A percentile compares a stretch with the other conserved stretches of the same genome.
Evolutionary conservation across 2,113 vertebrate species (phyloP).

Genomic region (Ammodytes marinus): DNA sequence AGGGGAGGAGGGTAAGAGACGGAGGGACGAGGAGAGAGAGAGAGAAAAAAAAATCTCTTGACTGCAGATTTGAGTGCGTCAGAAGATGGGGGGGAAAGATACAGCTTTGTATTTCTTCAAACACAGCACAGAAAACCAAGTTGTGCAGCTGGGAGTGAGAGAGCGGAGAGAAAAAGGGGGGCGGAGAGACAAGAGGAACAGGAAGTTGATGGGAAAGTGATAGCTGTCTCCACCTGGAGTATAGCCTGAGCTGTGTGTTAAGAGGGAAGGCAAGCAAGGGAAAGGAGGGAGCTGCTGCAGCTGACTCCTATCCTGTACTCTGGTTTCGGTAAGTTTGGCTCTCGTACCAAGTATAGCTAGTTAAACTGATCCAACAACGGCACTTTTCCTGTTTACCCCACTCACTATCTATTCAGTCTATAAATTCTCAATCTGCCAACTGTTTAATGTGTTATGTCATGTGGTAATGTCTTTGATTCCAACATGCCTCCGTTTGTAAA

Average conservation of each 20-base stretch:
- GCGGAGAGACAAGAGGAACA: constrained; percentile 76
- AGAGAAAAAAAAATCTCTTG: constrained; percentile 42
- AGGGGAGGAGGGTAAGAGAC: constrained; percentile 49
- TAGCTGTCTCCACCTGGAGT: constrained; percentile 83
- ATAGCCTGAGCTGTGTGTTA: constrained; percentile 71
- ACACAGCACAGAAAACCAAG: constrained; percentile 69
- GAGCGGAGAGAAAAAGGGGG: constrained; percentile 66
- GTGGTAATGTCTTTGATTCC: constrained; percentile 99
- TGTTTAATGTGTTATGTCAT: constrained; percentile 99
- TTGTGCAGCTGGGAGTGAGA: constrained; percentile 71
- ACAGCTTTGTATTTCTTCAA: constrained; percentile 74
- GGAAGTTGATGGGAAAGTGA: constrained; percentile 84
- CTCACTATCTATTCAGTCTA: constrained; percentile 88
- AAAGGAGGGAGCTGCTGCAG: constrained; percentile 75
- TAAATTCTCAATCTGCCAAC: constrained; percentile 96
- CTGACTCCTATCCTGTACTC: constrained; percentile 68
- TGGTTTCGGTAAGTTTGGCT: constrained; percentile 80
- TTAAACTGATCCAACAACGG: constrained; percentile 86
- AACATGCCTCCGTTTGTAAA: constrained; percentile 99
- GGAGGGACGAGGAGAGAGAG: constrained; percentile 28
- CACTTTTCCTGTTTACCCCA: constrained; percentile 85
- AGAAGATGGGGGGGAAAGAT: constrained; percentile 58
- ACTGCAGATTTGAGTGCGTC: constrained; percentile 73
- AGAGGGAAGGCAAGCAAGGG: constrained; percentile 62
- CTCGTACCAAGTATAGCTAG: constrained; percentile 62